These are phyloP conservation scores for Gallinago paraguaiae DNA, from an alignment of 2,113 vertebrate species.

Conservation along the genomic window DNA sequence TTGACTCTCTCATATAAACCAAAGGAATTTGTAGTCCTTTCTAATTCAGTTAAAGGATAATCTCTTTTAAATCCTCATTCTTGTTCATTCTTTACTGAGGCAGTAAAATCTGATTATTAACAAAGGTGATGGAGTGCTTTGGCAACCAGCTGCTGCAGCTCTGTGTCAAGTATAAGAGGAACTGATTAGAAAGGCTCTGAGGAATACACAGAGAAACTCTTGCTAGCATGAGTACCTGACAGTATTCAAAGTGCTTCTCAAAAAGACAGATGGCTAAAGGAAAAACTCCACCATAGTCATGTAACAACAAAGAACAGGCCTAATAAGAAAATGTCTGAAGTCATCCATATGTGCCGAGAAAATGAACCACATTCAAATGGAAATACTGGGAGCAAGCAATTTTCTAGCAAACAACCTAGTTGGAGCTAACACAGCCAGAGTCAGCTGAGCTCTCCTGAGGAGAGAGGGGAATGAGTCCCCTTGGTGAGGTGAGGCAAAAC, in stretches of 20 bases:
- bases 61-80: constrained; percentile 11
- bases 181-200: not conserved
- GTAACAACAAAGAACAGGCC: not conserved
- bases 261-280: constrained; percentile 9
- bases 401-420: not conserved
- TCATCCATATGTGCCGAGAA: constrained; percentile 22
- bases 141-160: constrained; percentile 1
- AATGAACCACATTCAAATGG: not conserved
- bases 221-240: not conserved
- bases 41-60: not conserved
- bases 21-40: not conserved
- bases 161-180: not conserved
- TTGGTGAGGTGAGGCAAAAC: not conserved
- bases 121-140: constrained; percentile 31
- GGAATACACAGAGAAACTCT: not conserved
- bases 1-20: not conserved
- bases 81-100: constrained; percentile 7
- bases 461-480: not conserved
- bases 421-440: not conserved
- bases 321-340: constrained; percentile 25
- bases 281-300: not conserved
- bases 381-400: not conserved
- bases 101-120: constrained; percentile 44
- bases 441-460: not conserved
- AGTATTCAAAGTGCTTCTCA: not conserved